These are phyloP conservation scores for Mormyrops boulengeri DNA, from an alignment of 2,797 vertebrate species.

Conservation along the genomic window DNA sequence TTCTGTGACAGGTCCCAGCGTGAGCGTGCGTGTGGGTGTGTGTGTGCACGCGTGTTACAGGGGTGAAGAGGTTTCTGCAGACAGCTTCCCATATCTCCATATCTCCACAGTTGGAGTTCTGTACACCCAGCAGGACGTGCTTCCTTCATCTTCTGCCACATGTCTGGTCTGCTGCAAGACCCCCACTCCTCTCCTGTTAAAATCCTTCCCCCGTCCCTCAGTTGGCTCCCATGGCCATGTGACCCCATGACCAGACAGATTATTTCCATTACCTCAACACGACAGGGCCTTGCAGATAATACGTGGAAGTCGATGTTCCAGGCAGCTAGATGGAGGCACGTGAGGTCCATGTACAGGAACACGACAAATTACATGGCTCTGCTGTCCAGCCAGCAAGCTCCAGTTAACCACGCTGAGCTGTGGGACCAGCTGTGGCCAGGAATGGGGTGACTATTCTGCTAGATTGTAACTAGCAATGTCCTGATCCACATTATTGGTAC, in stretches of 20 bases:
- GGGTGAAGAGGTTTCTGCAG: background rate
- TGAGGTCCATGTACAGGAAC: background rate
- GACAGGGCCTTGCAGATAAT: background rate
- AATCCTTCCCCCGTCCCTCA: background rate
- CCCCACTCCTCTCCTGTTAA: background rate
- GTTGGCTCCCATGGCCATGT: background rate
- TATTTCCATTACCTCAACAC: background rate
- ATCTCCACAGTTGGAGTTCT: background rate
- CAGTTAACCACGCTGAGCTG: background rate
- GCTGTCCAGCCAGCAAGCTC: background rate
- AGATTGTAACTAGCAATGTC: background rate
- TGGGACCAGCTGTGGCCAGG: background rate
- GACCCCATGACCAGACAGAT: background rate
- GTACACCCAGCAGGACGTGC: background rate
- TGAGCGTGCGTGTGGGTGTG: conserved; percentile 2
- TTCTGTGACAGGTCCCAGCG: conserved; percentile 6
- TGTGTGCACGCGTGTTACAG: background rate
- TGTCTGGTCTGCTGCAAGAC: background rate
- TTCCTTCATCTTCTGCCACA: background rate
- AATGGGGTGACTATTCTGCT: background rate
- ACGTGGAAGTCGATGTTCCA: background rate
- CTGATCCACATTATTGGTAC: background rate
- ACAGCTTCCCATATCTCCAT: conserved; percentile 1
- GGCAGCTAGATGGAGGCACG: background rate
- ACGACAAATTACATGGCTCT: background rate